Conservation (phyloP, 2,888 invertebrate species). For the Aphodius granarius region DNA sequence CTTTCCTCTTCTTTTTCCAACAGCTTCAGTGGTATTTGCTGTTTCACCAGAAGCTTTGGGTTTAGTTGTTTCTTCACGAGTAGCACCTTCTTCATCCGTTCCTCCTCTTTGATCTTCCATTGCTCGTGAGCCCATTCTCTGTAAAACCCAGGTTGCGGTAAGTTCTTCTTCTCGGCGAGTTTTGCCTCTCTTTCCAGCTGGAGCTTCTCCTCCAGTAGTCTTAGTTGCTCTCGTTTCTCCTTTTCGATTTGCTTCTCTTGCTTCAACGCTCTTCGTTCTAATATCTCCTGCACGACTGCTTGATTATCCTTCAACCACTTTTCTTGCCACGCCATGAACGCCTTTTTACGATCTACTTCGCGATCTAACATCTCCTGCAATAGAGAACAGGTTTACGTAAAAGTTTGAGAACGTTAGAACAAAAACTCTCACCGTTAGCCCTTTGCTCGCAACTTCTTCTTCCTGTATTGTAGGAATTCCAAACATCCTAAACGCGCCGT, state of each 20-base stretch:
- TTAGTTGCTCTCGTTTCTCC: slow-evolving; percentile 27
- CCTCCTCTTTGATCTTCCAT: slow-evolving; percentile 66
- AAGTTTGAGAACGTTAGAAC: too few relatives aligned
- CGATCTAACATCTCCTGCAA: slow-evolving; percentile 56
- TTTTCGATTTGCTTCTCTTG: slow-evolving; percentile 31
- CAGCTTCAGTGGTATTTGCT: slow-evolving; percentile 63
- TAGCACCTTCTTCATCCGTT: slow-evolving; percentile 65
- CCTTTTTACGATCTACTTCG: slow-evolving; percentile 58
- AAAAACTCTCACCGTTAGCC: slow-evolving; percentile 28
- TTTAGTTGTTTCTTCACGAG: slow-evolving; percentile 66
- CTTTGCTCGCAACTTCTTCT: slow-evolving; percentile 30
- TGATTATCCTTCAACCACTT: slow-evolving; percentile 58
- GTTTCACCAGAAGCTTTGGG: slow-evolving; percentile 61
- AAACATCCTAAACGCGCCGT: slow-evolving; percentile 69
- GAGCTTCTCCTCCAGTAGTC: slow-evolving; percentile 24
- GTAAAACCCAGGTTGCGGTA: slow-evolving; percentile 35
- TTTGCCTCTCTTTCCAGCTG: slow-evolving; percentile 33
- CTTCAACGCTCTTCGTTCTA: slow-evolving; percentile 42
- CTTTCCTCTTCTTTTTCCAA: slow-evolving; percentile 60
- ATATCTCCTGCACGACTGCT: slow-evolving; percentile 41
- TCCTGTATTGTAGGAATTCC: slow-evolving; percentile 49
- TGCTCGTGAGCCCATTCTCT: slow-evolving; percentile 55
- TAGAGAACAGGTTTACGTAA: too few relatives aligned
- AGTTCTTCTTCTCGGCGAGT: slow-evolving; percentile 22
- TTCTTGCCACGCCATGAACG: slow-evolving; percentile 63